Conservation (phyloP, 2,113 vertebrate species). For the Poeciliopsis prolifica region DNA sequence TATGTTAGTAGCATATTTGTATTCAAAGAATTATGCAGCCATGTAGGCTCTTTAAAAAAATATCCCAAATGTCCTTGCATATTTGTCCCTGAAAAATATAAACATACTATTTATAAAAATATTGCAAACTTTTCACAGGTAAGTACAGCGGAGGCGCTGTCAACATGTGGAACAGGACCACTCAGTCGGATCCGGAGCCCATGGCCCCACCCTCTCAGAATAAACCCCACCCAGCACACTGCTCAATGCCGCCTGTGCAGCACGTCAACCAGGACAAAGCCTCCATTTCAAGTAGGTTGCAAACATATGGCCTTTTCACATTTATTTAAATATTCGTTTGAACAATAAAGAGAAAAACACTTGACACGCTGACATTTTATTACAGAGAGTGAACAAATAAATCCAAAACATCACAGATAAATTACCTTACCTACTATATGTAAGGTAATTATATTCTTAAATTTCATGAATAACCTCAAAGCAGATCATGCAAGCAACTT, state of each 20-base stretch:
- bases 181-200: conserved; percentile 84
- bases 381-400: no score
- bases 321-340: not conserved
- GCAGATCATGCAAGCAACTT: no score
- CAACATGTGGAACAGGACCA: conserved; percentile 95
- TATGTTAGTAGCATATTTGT: not conserved
- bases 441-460: no score
- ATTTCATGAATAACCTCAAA: no score
- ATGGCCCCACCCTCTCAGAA: conserved; percentile 70
- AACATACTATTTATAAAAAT: not conserved
- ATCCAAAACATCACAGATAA: no score
- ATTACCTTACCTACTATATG: no score
- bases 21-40: not conserved
- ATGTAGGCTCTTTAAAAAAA: not conserved
- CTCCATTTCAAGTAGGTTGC: conserved; percentile 81
- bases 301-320: not conserved
- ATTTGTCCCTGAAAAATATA: not conserved
- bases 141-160: conserved; percentile 79
- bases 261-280: conserved; percentile 80
- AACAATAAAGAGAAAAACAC: not conserved
- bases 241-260: conserved; percentile 57
- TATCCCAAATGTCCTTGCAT: not conserved
- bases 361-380: not conserved
- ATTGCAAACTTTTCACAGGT: conserved; percentile 28
- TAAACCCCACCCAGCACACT: conserved; percentile 57